These are phyloP conservation scores for Trissolcus japonicus DNA, from an alignment of 2,888 invertebrate genomes.

Conservation along the genomic window DNA sequence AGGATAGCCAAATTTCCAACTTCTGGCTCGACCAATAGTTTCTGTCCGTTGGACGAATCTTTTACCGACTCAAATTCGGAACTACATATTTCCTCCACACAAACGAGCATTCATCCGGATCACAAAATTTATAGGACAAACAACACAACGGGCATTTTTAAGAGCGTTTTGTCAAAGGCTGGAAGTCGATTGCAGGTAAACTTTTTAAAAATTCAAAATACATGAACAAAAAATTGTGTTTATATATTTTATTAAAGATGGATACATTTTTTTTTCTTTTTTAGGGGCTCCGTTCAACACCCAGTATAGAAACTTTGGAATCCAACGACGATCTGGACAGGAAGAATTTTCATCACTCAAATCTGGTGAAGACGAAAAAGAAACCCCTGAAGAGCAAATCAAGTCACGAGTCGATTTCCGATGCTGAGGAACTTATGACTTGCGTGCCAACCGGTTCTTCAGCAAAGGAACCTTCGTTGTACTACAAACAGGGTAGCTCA, in stretches of 20 bases:
- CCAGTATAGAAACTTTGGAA: conserved; percentile 75
- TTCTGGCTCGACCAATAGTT: conserved; percentile 78
- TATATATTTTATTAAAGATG: too few relatives aligned
- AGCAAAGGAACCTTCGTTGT: conserved; percentile 63
- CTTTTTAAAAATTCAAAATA: too few relatives aligned
- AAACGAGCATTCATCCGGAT: conserved; percentile 82
- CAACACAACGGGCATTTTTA: conserved; percentile 67
- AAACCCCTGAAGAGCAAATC: conserved; percentile 70
- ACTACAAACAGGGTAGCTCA: conserved; percentile 87
- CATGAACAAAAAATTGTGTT: too few relatives aligned
- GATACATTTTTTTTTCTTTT: too few relatives aligned
- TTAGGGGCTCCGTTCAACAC: conserved; percentile 70
- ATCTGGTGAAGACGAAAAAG: conserved; percentile 63
- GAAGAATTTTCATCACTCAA: conserved; percentile 57
- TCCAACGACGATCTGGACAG: conserved; percentile 69
- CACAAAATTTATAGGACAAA: conserved; percentile 83
- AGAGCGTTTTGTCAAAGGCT: conserved; percentile 74
- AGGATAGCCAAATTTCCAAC: conserved; percentile 73
- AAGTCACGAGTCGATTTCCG: conserved; percentile 68
- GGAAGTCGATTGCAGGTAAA: conserved; percentile 67
- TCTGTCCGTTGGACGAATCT: conserved; percentile 77
- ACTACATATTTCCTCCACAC: conserved; percentile 69
- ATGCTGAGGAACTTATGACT: conserved; percentile 67
- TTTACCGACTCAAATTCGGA: conserved; percentile 77
- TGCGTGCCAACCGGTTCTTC: conserved; percentile 38